phyloP scores from a whole-genome alignment of 1,140 invertebrate species.

The Sogatella furcifera region DNA sequence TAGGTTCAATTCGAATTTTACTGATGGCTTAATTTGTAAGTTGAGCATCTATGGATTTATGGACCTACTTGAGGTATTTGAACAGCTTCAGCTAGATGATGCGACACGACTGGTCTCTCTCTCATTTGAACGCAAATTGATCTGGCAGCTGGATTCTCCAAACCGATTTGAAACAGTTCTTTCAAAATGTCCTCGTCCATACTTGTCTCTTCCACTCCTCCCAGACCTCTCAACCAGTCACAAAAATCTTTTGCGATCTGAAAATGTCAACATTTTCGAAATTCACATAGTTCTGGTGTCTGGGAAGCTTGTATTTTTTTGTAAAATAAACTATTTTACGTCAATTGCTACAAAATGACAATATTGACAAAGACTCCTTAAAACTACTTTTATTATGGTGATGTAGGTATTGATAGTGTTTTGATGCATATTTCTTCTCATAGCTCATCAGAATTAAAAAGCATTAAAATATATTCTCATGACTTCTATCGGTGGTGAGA shows the following conservation, averaged over 20 bases:
- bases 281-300: no score
- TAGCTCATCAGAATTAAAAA: no score
- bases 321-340: no score
- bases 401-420: no score
- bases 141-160: constrained; percentile 18
- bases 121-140: constrained; percentile 14
- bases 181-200: constrained; percentile 18
- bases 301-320: no score
- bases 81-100: constrained; percentile 10
- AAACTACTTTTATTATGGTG: no score
- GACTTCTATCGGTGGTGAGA: no score
- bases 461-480: no score
- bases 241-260: constrained; percentile 20
- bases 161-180: constrained; percentile 18
- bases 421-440: no score
- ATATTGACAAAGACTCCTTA: no score
- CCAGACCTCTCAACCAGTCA: constrained; percentile 15
- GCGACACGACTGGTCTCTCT: constrained; percentile 11
- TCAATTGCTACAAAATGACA: no score
- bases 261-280: background rate
- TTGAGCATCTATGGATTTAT: background rate
- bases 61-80: constrained; percentile 9
- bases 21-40: background rate
- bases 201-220: constrained; percentile 10
- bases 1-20: background rate